Conservation (phyloP, 2,888 invertebrate genomes). For the Thyatira batis region DNA sequence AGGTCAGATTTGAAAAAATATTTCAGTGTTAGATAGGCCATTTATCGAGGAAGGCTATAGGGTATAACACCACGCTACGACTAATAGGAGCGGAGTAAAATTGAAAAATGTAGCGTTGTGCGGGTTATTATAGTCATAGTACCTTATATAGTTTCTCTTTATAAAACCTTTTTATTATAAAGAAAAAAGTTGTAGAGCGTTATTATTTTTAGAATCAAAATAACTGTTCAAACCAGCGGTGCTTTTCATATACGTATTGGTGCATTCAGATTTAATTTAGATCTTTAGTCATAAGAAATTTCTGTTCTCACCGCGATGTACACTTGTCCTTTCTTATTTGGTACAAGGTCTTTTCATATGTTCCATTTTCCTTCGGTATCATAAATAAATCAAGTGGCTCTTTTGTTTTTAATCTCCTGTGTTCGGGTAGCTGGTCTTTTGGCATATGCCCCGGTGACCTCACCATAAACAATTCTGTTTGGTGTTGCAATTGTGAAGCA, state of each 20-base stretch:
- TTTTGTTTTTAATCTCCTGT: background rate
- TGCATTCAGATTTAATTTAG: background rate
- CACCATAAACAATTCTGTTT: background rate
- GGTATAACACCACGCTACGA: too few relatives aligned
- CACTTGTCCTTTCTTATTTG: conserved; percentile 1
- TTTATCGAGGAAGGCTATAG: too few relatives aligned
- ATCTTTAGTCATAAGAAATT: conserved; percentile 2
- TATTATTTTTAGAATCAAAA: background rate
- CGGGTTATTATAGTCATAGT: too few relatives aligned
- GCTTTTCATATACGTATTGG: background rate
- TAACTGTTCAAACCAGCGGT: background rate
- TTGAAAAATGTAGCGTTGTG: too few relatives aligned
- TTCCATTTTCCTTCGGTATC: background rate
- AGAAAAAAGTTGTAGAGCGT: too few relatives aligned
- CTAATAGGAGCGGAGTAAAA: too few relatives aligned
- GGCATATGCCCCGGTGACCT: background rate
- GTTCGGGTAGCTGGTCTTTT: background rate
- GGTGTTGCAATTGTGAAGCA: background rate
- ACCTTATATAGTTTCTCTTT: too few relatives aligned
- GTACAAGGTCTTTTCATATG: conserved; percentile 2
- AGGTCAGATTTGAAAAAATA: too few relatives aligned
- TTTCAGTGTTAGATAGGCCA: too few relatives aligned
- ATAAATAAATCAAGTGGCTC: background rate
- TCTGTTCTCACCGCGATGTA: background rate
- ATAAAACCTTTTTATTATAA: too few relatives aligned